Percentiles rank a stretch among this genome's conserved stretches.
These are phyloP conservation scores for Polymixis flavicincta DNA, from an alignment of 2,888 invertebrate genomes.

Conservation along the genomic window DNA sequence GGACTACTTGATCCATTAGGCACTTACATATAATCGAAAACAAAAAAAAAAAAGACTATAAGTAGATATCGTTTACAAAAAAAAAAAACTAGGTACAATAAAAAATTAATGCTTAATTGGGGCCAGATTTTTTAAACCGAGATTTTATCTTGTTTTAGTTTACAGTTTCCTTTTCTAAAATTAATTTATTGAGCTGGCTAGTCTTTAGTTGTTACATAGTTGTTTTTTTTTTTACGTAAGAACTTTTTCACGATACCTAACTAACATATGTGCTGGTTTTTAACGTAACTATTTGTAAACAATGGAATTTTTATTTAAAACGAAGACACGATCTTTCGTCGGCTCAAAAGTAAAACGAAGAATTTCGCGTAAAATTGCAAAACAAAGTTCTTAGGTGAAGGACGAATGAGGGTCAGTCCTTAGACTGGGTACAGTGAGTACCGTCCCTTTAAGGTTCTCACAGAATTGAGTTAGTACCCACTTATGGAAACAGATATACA, in stretches of 20 bases:
- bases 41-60: too few species aligned
- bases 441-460: not conserved
- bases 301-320: not conserved
- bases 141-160: not conserved
- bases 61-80: too few species aligned
- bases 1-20: not conserved
- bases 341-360: constrained; percentile 5
- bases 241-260: not conserved
- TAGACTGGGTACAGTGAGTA: not conserved
- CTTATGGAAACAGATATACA: not conserved
- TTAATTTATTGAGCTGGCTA: not conserved
- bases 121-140: not conserved
- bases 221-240: not conserved
- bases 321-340: not conserved
- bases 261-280: not conserved
- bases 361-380: not conserved
- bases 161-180: too few species aligned
- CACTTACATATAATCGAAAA: too few species aligned
- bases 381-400: not conserved
- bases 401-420: not conserved
- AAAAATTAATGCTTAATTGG: too few species aligned
- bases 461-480: not conserved
- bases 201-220: not conserved
- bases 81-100: too few species aligned
- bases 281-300: not conserved